phyloP scores from a whole-genome alignment of 2,113 vertebrate species.

The Ahaetulla prasina region DNA sequence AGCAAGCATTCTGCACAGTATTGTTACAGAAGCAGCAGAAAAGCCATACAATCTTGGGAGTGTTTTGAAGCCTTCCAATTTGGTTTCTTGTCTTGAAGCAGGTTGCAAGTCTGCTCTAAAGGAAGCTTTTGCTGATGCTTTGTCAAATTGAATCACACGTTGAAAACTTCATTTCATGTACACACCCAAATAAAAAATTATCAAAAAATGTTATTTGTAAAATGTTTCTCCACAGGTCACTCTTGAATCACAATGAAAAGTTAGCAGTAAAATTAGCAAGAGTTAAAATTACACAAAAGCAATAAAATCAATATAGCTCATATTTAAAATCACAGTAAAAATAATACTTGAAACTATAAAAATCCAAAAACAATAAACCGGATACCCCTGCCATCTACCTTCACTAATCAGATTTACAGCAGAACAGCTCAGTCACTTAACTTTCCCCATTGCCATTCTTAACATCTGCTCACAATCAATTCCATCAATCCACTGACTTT shows the following conservation, averaged over 20 bases:
- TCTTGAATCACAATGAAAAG: neutral
- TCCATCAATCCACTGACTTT: neutral
- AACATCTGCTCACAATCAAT: neutral
- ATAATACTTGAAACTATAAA: neutral
- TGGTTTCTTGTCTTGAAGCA: neutral
- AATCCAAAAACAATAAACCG: neutral
- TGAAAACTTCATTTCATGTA: neutral
- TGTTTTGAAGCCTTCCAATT: neutral
- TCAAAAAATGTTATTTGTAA: neutral
- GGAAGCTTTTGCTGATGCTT: neutral
- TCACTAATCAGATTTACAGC: neutral
- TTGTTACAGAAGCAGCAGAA: neutral
- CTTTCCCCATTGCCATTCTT: neutral
- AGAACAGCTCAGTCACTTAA: neutral
- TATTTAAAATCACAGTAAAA: neutral
- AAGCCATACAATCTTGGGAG: neutral
- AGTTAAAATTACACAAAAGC: neutral
- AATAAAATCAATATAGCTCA: neutral
- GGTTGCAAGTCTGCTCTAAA: neutral
- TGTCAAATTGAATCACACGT: neutral
- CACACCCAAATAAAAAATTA: neutral
- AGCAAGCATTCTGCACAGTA: neutral
- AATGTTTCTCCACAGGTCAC: neutral
- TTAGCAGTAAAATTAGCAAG: neutral
- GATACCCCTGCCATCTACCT: neutral